A percentile compares a stretch with the other conserved stretches of the same genome.
phyloP scores from a whole-genome alignment of 2,113 vertebrate genomes.

The Xiphorhynchus elegans region DNA sequence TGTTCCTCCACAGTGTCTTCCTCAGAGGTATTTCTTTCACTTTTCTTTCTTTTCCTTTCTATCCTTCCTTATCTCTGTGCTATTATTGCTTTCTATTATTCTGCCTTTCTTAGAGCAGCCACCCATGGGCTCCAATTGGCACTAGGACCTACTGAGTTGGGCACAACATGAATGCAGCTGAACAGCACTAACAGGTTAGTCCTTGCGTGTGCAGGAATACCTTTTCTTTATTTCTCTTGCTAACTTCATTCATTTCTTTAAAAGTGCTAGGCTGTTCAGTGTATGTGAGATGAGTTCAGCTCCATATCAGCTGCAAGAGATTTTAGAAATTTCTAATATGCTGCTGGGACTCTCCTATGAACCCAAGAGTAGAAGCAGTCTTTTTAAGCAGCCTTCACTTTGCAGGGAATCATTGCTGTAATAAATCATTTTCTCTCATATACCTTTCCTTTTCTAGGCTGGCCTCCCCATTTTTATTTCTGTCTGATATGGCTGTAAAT shows the following conservation, averaged over 20 bases:
- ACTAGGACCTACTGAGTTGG: neutral
- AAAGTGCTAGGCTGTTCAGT: neutral
- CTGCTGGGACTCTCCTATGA: neutral
- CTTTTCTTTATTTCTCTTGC: neutral
- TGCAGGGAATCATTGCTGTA: neutral
- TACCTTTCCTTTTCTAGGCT: neutral
- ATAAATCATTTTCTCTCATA: neutral
- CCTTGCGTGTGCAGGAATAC: neutral
- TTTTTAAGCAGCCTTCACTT: neutral
- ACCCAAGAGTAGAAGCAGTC: neutral
- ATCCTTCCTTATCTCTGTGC: neutral
- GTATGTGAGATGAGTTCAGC: neutral
- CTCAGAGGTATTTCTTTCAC: neutral
- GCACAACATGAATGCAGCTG: neutral
- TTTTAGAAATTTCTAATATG: neutral
- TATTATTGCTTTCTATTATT: neutral
- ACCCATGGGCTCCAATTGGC: neutral
- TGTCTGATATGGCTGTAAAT: neutral
- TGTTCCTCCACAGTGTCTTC: neutral
- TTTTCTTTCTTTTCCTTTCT: neutral
- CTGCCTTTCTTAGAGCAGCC: neutral
- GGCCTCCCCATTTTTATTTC: neutral
- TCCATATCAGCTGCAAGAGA: neutral
- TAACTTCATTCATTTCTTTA: neutral
- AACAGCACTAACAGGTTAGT: neutral